Conservation (phyloP, 2,797 vertebrate genomes). For the Siniperca undulata region DNA sequence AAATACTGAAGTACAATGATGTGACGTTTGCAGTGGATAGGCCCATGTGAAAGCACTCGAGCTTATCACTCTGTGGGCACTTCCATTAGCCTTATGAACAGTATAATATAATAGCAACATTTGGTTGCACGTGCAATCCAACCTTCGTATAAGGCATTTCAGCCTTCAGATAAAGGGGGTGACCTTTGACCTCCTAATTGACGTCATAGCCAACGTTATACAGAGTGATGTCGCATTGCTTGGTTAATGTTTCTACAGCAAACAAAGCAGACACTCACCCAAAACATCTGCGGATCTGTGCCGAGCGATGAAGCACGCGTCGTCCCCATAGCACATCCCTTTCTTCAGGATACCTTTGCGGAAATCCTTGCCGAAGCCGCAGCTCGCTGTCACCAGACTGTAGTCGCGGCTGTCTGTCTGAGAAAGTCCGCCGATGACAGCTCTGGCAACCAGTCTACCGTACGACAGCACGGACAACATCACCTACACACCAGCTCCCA, state of each 20-base stretch:
- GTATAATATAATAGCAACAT: background rate
- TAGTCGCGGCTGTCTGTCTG: slow-evolving; percentile 98
- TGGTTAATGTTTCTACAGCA: slow-evolving; percentile 82
- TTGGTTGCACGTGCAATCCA: background rate
- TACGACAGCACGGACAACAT: slow-evolving; percentile 97
- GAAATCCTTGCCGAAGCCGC: slow-evolving; percentile 97
- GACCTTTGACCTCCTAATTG: slow-evolving; percentile 44
- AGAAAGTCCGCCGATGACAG: slow-evolving; percentile 96
- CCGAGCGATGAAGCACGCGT: slow-evolving; percentile 95
- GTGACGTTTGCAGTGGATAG: background rate
- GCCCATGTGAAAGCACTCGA: background rate
- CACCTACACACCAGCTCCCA: slow-evolving; percentile 77
- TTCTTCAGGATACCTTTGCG: slow-evolving; percentile 97
- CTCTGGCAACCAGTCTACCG: slow-evolving; percentile 95
- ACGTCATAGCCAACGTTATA: background rate
- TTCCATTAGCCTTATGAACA: background rate
- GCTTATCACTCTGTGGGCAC: background rate
- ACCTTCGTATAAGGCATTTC: background rate
- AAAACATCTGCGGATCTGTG: slow-evolving; percentile 94
- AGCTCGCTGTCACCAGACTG: slow-evolving; percentile 97
- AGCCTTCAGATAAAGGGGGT: background rate
- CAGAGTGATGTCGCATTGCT: background rate
- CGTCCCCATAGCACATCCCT: slow-evolving; percentile 97
- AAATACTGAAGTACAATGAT: too few species aligned
- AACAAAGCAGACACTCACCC: slow-evolving; percentile 83